Conservation (phyloP, 2,888 invertebrate species). For the Sphaerophoria taeniata region DNA sequence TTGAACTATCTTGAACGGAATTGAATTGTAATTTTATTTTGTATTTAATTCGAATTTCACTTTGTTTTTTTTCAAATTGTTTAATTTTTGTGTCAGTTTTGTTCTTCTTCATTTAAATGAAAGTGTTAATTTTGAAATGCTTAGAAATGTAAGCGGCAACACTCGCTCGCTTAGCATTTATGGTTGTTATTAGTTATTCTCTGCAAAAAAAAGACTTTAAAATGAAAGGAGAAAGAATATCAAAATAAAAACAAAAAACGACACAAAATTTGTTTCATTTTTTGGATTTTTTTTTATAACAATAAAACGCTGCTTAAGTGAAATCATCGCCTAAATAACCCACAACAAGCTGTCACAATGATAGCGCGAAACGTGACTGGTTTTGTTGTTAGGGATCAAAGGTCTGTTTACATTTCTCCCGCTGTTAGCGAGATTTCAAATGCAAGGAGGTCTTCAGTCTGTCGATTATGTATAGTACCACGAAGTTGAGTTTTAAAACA, state of each 20-base stretch:
- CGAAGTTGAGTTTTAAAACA: background rate
- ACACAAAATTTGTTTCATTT: constrained; percentile 8
- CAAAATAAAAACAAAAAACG: constrained; percentile 1
- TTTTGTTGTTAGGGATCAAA: constrained; percentile 66
- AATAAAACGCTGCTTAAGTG: constrained; percentile 67
- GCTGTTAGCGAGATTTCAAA: background rate
- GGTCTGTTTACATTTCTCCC: constrained; percentile 67
- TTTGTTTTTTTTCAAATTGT: too few relatives aligned
- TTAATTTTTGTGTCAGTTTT: too few relatives aligned
- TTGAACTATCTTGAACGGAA: too few relatives aligned
- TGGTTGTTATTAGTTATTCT: too few relatives aligned
- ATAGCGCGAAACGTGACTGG: constrained; percentile 69
- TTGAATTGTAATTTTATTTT: too few relatives aligned
- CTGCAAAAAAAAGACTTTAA: background rate
- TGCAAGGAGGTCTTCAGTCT: constrained; percentile 9
- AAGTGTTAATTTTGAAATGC: too few relatives aligned
- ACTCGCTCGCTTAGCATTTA: too few relatives aligned
- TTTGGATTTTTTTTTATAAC: constrained; percentile 45
- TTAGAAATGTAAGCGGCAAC: too few relatives aligned
- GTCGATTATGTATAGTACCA: background rate
- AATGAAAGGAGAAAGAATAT: constrained; percentile 4
- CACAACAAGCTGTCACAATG: constrained; percentile 62
- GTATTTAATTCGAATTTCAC: too few relatives aligned
- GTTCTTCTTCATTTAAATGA: too few relatives aligned
- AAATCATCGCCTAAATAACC: constrained; percentile 74